Percentiles rank a stretch among this genome's conserved stretches.
phyloP scores from a whole-genome alignment of 2,113 vertebrate species.

The Anarrhichthys ocellatus region DNA sequence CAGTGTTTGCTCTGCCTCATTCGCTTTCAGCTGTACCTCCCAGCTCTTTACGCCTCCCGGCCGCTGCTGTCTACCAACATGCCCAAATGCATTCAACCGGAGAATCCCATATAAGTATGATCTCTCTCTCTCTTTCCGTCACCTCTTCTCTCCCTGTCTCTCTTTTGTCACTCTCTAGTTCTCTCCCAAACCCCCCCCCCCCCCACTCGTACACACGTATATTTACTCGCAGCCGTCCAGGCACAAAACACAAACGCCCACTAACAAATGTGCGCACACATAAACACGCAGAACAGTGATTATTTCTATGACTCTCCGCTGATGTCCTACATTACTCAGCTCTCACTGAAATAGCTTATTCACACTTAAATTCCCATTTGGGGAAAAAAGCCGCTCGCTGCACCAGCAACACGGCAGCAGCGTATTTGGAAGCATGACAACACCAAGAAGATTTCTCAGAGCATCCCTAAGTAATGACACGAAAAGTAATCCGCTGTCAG shows the following conservation, averaged over 20 bases:
- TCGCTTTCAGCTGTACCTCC: slow-evolving; percentile 60
- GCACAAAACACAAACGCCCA: slow-evolving; percentile 43
- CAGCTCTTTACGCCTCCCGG: slow-evolving; percentile 49
- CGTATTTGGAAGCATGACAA: slow-evolving; percentile 53
- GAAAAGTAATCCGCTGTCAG: slow-evolving; percentile 60
- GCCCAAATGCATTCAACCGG: slow-evolving; percentile 34
- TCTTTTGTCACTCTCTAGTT: neutral
- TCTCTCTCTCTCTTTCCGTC: slow-evolving; percentile 6
- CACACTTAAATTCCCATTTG: slow-evolving; percentile 59
- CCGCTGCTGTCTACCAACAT: slow-evolving; percentile 38
- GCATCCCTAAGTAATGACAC: slow-evolving; percentile 52
- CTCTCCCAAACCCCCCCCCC: slow-evolving; percentile 16
- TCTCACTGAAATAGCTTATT: slow-evolving; percentile 51
- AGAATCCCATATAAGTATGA: slow-evolving; percentile 53
- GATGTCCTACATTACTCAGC: slow-evolving; percentile 53
- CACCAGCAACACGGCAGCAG: slow-evolving; percentile 19
- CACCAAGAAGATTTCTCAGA: slow-evolving; percentile 54
- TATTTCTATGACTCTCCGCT: slow-evolving; percentile 36
- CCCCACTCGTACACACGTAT: slow-evolving; percentile 29
- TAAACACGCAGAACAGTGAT: slow-evolving; percentile 1
- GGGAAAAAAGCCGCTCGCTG: neutral
- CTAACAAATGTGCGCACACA: slow-evolving; percentile 1
- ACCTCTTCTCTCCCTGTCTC: neutral
- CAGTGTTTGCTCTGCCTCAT: slow-evolving; percentile 59
- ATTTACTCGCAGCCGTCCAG: slow-evolving; percentile 37